phyloP scores from a whole-genome alignment of 2,888 invertebrate species.

The Mythimna loreyi region DNA sequence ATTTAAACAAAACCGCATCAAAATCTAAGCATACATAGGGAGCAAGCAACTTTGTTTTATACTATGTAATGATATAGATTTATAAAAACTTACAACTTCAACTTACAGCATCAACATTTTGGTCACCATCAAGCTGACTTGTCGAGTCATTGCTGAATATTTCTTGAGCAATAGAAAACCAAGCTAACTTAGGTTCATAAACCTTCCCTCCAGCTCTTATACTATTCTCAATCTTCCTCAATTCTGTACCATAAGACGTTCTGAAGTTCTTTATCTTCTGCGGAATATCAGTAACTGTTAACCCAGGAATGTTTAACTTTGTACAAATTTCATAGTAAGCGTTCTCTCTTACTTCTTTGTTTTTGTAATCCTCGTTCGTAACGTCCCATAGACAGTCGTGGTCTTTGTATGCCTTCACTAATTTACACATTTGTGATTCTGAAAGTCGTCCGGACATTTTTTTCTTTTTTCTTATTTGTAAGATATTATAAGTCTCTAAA shows the following conservation, averaged over 20 bases:
- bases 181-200: constrained; percentile 35
- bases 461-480: constrained; percentile 30
- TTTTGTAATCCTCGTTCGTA: constrained; percentile 14
- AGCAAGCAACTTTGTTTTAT: no score
- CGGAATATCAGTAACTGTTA: constrained; percentile 19
- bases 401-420: constrained; percentile 35
- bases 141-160: constrained; percentile 8
- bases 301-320: constrained; percentile 24
- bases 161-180: constrained; percentile 31
- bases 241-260: constrained; percentile 30
- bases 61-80: no score
- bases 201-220: constrained; percentile 11
- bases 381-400: constrained; percentile 33
- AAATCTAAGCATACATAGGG: no score
- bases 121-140: not conserved
- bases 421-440: constrained; percentile 19
- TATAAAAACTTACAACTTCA: no score
- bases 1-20: no score
- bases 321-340: constrained; percentile 27
- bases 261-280: constrained; percentile 49
- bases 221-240: constrained; percentile 34
- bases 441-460: constrained; percentile 19
- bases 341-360: constrained; percentile 15
- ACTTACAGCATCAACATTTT: constrained; percentile 30
- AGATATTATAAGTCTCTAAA: no score